Evolutionary conservation across 2,888 invertebrate species (phyloP).

Genomic region (Xestia c-nigrum): DNA sequence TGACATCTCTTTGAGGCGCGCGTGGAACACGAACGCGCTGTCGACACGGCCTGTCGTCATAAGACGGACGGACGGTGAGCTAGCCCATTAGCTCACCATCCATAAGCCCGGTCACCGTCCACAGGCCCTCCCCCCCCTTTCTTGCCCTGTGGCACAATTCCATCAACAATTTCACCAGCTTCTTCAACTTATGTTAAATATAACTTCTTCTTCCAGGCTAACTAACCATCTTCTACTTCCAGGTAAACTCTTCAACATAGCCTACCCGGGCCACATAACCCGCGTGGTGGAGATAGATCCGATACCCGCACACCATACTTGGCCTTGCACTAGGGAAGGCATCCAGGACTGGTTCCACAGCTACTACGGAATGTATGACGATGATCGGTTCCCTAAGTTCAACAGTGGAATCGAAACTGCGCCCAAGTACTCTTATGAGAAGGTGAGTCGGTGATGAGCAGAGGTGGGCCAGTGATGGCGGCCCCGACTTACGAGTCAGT

Average conservation of each 20-base stretch:
- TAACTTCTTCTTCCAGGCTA: not conserved
- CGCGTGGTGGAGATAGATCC: slow-evolving; percentile 85
- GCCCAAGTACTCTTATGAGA: slow-evolving; percentile 79
- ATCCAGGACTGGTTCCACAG: slow-evolving; percentile 79
- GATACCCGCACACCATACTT: slow-evolving; percentile 75
- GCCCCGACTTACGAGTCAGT: no score
- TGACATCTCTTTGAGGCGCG: no score
- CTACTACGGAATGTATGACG: slow-evolving; percentile 80
- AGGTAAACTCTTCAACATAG: slow-evolving; percentile 84
- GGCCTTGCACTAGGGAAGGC: slow-evolving; percentile 62
- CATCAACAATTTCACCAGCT: no score
- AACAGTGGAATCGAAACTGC: slow-evolving; percentile 74
- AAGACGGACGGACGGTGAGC: no score
- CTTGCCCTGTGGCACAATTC: no score
- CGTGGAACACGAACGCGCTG: no score
- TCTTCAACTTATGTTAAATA: not conserved
- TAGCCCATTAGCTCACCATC: no score
- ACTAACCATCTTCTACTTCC: slow-evolving; percentile 18
- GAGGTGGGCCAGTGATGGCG: no score
- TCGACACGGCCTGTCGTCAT: no score
- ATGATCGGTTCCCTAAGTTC: slow-evolving; percentile 73
- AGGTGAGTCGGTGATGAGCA: slow-evolving; percentile 66
- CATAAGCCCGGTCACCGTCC: no score
- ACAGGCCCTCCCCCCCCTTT: no score
- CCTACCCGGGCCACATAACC: slow-evolving; percentile 87